Percentiles rank a stretch among this genome's conserved stretches.
Conservation (phyloP, 2,797 vertebrate species). For the Acanthurus lineatus region DNA sequence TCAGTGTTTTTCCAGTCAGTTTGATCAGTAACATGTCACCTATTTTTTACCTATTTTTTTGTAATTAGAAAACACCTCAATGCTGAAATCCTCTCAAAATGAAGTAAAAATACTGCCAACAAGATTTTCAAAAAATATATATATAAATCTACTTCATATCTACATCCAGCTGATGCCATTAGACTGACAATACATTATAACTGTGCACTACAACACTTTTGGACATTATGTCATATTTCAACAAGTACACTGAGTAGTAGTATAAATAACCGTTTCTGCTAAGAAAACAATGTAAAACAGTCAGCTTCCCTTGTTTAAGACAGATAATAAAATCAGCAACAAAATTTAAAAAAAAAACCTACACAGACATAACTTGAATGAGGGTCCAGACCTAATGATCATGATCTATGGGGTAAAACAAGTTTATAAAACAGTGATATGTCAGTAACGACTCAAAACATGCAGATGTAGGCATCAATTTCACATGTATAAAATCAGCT, state of each 20-base stretch:
- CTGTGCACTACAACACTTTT: conserved; percentile 53
- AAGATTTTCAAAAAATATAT: conserved; percentile 55
- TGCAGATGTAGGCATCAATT: conserved; percentile 31
- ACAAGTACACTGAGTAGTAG: conserved; percentile 51
- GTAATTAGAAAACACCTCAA: conserved; percentile 47
- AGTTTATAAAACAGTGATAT: conserved; percentile 7
- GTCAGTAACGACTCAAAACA: conserved; percentile 24
- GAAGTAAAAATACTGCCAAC: conserved; percentile 51
- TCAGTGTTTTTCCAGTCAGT: conserved; percentile 30
- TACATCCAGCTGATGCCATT: conserved; percentile 64
- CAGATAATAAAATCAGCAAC: conserved; percentile 10
- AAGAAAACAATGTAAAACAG: conserved; percentile 36
- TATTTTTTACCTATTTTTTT: conserved; percentile 38
- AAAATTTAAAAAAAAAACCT: conserved; percentile 3
- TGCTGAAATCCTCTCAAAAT: conserved; percentile 25
- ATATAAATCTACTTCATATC: conserved; percentile 69
- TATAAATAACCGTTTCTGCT: conserved; percentile 61
- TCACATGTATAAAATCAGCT: conserved; percentile 37
- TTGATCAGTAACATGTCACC: conserved; percentile 18
- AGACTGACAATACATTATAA: conserved; percentile 50
- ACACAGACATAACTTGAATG: conserved; percentile 17
- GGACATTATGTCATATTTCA: conserved; percentile 45
- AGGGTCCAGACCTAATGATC: conserved; percentile 20
- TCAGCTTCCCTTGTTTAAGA: conserved; percentile 57
- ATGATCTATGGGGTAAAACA: too few relatives aligned